phyloP scores from a whole-genome alignment of 2,113 vertebrate genomes.

The Pantherophis guttatus region DNA sequence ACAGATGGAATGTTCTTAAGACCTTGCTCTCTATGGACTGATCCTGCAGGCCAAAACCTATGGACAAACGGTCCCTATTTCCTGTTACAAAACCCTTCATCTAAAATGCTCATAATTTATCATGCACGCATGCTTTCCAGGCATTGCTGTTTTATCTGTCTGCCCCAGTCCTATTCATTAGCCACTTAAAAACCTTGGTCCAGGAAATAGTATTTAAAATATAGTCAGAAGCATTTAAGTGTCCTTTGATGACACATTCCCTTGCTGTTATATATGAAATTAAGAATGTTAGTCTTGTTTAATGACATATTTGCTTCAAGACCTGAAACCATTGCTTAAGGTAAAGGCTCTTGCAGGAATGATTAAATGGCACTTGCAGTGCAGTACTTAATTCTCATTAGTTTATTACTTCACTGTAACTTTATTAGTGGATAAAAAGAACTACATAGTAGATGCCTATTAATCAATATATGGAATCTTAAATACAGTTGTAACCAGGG shows the following conservation, averaged over 20 bases:
- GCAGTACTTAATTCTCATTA: constrained; percentile 28
- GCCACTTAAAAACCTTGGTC: not conserved
- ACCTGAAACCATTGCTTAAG: constrained; percentile 8
- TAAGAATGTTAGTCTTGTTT: not conserved
- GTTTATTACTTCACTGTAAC: constrained; percentile 30
- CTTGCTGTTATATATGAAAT: not conserved
- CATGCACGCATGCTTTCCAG: not conserved
- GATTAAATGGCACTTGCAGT: constrained; percentile 18
- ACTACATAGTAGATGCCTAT: not conserved
- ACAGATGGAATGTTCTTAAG: not conserved
- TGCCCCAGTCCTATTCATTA: not conserved
- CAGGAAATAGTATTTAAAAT: not conserved
- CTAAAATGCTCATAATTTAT: not conserved
- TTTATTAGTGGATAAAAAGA: constrained; percentile 24
- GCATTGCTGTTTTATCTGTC: not conserved
- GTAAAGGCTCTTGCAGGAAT: constrained; percentile 21
- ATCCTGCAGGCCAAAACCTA: not conserved
- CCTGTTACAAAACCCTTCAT: not conserved
- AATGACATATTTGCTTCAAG: not conserved
- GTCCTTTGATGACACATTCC: not conserved
- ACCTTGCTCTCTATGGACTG: not conserved
- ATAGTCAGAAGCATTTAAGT: not conserved
- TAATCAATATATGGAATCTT: constrained; percentile 30
- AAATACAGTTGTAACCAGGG: constrained; percentile 1
- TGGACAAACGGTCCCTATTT: not conserved